A percentile compares a stretch with the other conserved stretches of the same genome.
These are phyloP conservation scores for Drosophila anomelani DNA, from an alignment of 2,888 invertebrate genomes.

Conservation along the genomic window DNA sequence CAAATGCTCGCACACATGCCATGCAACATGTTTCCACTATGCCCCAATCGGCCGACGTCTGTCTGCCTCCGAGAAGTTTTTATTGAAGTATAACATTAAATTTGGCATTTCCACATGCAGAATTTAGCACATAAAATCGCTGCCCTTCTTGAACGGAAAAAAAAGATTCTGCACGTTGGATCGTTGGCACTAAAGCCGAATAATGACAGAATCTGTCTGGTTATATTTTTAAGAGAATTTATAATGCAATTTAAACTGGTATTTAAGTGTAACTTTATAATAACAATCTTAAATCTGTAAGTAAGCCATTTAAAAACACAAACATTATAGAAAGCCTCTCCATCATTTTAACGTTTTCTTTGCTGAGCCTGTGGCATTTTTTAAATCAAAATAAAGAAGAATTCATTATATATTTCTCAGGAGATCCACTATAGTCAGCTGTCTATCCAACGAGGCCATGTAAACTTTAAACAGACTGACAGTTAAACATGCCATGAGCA, in stretches of 20 bases:
- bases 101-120: constrained; percentile 71
- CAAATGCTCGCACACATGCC: constrained; percentile 13
- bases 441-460: constrained; percentile 59
- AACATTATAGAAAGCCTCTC: background rate
- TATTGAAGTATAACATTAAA: constrained; percentile 80
- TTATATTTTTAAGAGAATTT: background rate
- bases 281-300: too few relatives aligned
- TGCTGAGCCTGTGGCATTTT: background rate
- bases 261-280: background rate
- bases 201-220: background rate
- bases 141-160: constrained; percentile 19
- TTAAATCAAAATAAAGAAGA: background rate
- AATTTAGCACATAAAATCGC: constrained; percentile 61
- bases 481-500: constrained; percentile 67
- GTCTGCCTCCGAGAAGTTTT: constrained; percentile 52
- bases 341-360: background rate
- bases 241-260: background rate
- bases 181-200: background rate
- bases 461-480: constrained; percentile 67
- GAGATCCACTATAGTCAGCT: constrained; percentile 45
- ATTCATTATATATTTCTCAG: background rate
- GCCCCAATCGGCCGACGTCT: constrained; percentile 24
- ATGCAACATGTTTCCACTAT: constrained; percentile 48
- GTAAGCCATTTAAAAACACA: background rate
- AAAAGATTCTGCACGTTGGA: constrained; percentile 4